These are phyloP conservation scores for Drosophila basisetae DNA, from an alignment of 2,888 invertebrate species.

Conservation along the genomic window DNA sequence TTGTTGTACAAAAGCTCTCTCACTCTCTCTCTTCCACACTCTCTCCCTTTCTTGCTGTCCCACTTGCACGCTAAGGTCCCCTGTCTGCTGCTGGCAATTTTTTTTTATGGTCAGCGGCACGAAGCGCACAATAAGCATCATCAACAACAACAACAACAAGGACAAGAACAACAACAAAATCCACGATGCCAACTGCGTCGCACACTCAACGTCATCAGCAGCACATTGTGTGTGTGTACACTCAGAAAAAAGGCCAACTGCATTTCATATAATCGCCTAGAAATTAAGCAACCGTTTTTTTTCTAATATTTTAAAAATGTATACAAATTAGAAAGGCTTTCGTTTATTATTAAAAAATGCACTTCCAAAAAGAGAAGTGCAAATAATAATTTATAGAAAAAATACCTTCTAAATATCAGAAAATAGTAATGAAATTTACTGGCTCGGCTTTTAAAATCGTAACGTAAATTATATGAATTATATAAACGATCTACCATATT, in stretches of 20 bases:
- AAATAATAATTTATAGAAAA: background rate
- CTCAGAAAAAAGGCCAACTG: background rate
- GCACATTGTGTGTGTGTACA: conserved; percentile 62
- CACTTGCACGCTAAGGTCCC: conserved; percentile 14
- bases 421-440: background rate
- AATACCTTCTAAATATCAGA: background rate
- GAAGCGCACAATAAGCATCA: conserved; percentile 82
- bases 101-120: conserved; percentile 69
- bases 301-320: background rate
- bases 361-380: background rate
- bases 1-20: conserved; percentile 71
- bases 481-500: no score
- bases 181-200: conserved; percentile 28
- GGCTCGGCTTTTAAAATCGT: background rate
- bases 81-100: conserved; percentile 27
- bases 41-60: background rate
- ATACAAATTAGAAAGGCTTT: background rate
- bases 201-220: conserved; percentile 78
- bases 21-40: background rate
- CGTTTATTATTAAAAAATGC: background rate
- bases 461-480: no score
- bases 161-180: conserved; percentile 3
- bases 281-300: background rate
- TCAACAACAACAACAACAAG: conserved; percentile 62
- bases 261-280: background rate